Evolutionary conservation across 2,113 vertebrate genomes (phyloP).

Genomic region (Otus sunia): DNA sequence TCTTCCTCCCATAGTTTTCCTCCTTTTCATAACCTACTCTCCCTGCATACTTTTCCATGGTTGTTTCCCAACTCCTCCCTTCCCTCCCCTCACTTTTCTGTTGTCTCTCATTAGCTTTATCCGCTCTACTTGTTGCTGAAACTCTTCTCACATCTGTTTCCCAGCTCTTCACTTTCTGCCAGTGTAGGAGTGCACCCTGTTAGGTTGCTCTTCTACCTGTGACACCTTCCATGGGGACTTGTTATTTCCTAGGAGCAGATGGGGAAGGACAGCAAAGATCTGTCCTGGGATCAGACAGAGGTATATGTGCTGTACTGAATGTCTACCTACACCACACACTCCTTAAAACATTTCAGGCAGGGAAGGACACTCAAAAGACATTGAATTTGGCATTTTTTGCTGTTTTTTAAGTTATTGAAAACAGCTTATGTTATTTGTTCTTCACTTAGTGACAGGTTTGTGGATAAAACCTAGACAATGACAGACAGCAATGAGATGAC

Average conservation of each 20-base stretch:
- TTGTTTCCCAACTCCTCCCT: background rate
- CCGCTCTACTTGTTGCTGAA: background rate
- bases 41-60: background rate
- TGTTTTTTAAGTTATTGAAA: background rate
- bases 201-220: background rate
- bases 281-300: background rate
- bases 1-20: background rate
- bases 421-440: background rate
- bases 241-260: background rate
- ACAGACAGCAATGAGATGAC: constrained; percentile 33
- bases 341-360: background rate
- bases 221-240: background rate
- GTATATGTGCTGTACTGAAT: background rate
- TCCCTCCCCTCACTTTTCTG: background rate
- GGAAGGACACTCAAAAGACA: background rate
- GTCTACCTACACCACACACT: background rate
- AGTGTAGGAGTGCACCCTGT: background rate
- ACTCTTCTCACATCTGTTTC: background rate
- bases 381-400: background rate
- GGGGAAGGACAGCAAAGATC: background rate
- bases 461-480: background rate
- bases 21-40: background rate
- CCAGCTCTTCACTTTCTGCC: background rate
- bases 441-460: background rate
- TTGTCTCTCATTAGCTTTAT: background rate